Evolutionary conservation across 1,140 invertebrate genomes (phyloP).

Genomic region (Palaemon carinicauda): DNA sequence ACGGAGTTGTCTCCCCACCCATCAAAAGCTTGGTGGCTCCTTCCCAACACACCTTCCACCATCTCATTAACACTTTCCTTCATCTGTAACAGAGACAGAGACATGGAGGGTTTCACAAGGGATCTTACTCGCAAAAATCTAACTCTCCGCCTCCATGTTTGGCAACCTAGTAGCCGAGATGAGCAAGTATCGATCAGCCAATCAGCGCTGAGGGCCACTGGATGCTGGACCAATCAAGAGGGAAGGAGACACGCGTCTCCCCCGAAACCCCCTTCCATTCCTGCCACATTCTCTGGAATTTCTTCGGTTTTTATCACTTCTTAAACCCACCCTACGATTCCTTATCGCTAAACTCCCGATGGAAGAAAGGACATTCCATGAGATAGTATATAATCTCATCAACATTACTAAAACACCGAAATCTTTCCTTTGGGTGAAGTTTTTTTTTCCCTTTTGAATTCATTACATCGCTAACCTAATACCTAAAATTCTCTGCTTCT

Average conservation of each 20-base stretch:
- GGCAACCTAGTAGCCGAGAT: slow-evolving; percentile 51
- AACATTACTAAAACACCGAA: too few relatives aligned
- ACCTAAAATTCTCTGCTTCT: too few relatives aligned
- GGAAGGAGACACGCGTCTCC: slow-evolving; percentile 21
- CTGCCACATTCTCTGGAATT: slow-evolving; percentile 49
- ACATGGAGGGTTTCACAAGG: not conserved
- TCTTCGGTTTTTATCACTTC: slow-evolving; percentile 14
- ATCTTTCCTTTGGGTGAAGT: too few relatives aligned
- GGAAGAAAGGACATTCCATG: not conserved
- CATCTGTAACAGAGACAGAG: not conserved
- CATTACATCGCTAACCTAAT: too few relatives aligned
- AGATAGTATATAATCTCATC: not conserved
- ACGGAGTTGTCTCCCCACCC: too few relatives aligned
- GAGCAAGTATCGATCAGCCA: slow-evolving; percentile 55
- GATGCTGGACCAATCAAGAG: slow-evolving; percentile 53
- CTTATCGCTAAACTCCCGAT: not conserved
- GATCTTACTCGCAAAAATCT: not conserved
- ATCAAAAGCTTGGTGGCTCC: too few relatives aligned
- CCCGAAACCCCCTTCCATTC: slow-evolving; percentile 4
- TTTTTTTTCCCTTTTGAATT: too few relatives aligned
- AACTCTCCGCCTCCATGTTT: slow-evolving; percentile 28
- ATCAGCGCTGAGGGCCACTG: slow-evolving; percentile 51
- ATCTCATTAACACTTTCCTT: not conserved
- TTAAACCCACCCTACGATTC: not conserved
- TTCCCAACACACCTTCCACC: too few relatives aligned